Base-by-base conservation (phyloP, 1,140 invertebrate species). In the Formica exsecta region DNA sequence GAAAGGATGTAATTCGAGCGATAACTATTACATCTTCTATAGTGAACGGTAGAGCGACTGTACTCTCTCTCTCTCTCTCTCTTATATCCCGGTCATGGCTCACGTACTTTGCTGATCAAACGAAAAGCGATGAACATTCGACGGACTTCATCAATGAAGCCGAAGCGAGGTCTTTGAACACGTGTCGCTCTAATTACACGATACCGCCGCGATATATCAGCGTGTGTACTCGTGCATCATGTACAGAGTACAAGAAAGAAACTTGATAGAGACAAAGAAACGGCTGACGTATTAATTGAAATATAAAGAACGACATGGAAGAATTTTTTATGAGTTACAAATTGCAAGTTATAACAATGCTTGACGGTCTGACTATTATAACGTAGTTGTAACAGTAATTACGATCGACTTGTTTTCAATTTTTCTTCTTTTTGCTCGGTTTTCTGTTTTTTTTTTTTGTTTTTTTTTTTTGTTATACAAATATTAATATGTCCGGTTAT, bases 151-250 rank as follows among this genome's bases (percentile, higher is more conserved):
- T 62, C 79, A 83, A 83, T 83, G 79, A 74, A 81, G 66, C 66
- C 65, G 65, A 80, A 59, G 66, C 41, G 54, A 62, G 84, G 68
- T 90, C 89, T 92, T 92, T 92, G 88, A 92, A 86, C 90, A 91
- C 90, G 91, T 92, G 83, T 86, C 83, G 90, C 89, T 91, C 87
- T 92, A 92, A 92, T 92, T 92, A 92, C 91, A 79, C 77, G 86
- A 86, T 83, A 66, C 85, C 84, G 61, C 59, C 44, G 51, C 38
- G 48, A 83, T 83, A 38, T 57, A 81, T 90, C 25, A 29, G 59
- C 25, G 54, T 76, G 71, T 71, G 25, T 64, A 57, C 16, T 44
- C 36, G 44, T 64, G 84, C 76, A 81, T 70, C 68, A 62, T 44
- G 83, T 66, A 22, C 48, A 62, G n/a, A 19, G 57, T 61, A 79